Conservation (phyloP, 2,113 vertebrate genomes). For the Daubentonia madagascariensis region DNA sequence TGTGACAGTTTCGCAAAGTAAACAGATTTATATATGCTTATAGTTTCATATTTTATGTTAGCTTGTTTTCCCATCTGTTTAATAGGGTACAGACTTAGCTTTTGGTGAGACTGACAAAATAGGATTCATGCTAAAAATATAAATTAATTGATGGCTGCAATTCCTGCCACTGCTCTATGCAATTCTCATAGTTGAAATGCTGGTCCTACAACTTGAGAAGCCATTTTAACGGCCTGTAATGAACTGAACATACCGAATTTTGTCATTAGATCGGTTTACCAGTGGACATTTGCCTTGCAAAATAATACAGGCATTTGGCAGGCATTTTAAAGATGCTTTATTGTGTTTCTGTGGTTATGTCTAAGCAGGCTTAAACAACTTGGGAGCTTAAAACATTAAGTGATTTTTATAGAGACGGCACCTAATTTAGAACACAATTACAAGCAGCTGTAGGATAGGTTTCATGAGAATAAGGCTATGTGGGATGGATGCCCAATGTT, state of each 20-base stretch:
- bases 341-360: background rate
- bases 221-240: background rate
- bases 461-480: background rate
- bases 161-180: background rate
- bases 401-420: constrained; percentile 27
- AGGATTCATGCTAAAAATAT: constrained; percentile 7
- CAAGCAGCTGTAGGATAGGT: background rate
- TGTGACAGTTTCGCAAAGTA: constrained; percentile 14
- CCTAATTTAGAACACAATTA: constrained; percentile 28
- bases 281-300: constrained; percentile 21
- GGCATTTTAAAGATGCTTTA: constrained; percentile 21
- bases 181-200: background rate
- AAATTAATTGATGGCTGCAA: background rate
- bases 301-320: background rate
- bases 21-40: background rate
- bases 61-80: constrained; percentile 1
- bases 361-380: background rate
- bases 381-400: background rate
- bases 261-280: background rate
- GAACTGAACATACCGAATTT: background rate
- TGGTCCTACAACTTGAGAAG: background rate
- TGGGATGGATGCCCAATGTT: background rate
- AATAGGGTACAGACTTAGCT: background rate
- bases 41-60: background rate
- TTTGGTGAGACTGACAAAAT: background rate